Base-by-base conservation (phyloP, 1,140 invertebrate genomes). In the Onthophagus taurus region DNA sequence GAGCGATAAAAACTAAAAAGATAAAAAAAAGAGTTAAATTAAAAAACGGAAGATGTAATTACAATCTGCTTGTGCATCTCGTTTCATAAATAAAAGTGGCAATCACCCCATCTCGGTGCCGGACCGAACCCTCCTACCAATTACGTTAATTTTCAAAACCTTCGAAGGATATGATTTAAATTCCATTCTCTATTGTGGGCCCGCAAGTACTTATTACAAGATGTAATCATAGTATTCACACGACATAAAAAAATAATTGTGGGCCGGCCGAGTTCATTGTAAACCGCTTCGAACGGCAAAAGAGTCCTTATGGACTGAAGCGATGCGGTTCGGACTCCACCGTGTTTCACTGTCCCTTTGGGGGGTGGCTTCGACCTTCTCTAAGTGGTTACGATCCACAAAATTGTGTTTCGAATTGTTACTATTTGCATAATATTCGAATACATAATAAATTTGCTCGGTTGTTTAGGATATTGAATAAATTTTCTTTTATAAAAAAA, bases 141-240 rank as follows among this genome's bases (percentile, higher is more conserved):
- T 53, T 53, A 53, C 42, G 48, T 53, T 53, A 48, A 50, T 50
- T 51, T 50, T 46, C 49, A 19, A 41, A 41, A 41, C 38, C 38
- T 19, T 29, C 38, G 12, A 29, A 41, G 38, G n/a, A 11, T 41
- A 41, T 29, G 38, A 46, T 50, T 47, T 36, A 50, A 50, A 50
- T 50, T 50, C 49, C 44, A 31, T 47, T 42, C 45, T 42, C 45
- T 44, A 47, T 50, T 50, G 49, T 47, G 35, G 41, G 45, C 35
- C 29, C 38, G 34, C 45, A 26, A 44, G 31, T 50, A 19, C 45
- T 37, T 44, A 50, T 47, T 50, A 50, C 38, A 41, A 41, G 44
- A 44, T 44, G 42, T 50, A 50, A 50, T 50, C 41, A 50, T 44
- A 47, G 49, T 50, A 21, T 34, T 50, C 46, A 44, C 24, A 21